These are phyloP conservation scores for Agrochola lychnidis DNA, from an alignment of 2,888 invertebrate genomes.

Conservation along the genomic window DNA sequence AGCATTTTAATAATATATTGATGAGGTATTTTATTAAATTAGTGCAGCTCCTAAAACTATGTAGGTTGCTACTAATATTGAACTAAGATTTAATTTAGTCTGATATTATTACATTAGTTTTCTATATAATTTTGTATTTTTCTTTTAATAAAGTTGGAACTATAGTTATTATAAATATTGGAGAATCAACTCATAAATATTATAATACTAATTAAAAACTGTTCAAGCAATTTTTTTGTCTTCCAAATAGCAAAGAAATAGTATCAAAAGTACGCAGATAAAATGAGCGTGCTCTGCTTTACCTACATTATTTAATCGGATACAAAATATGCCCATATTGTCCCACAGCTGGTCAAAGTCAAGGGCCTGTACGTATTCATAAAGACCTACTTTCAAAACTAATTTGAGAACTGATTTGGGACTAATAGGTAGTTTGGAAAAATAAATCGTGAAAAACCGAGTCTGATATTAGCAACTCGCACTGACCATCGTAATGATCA, in stretches of 20 bases:
- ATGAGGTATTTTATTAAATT: constrained; percentile 18
- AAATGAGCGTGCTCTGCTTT: neutral
- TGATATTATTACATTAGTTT: constrained; percentile 2
- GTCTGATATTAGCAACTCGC: neutral
- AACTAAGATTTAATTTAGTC: constrained; percentile 16
- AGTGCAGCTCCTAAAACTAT: constrained; percentile 2
- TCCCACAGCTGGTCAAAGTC: too few relatives aligned
- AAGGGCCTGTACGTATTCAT: neutral
- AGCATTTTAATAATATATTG: constrained; percentile 10
- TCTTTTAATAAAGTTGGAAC: neutral
- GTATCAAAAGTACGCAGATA: neutral
- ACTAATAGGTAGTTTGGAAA: neutral
- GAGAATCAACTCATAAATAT: neutral
- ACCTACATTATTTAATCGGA: neutral
- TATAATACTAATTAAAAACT: neutral
- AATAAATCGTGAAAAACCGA: neutral
- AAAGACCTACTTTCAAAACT: neutral
- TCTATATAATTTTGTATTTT: constrained; percentile 21
- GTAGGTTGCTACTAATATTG: constrained; percentile 5
- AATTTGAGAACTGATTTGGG: too few relatives aligned
- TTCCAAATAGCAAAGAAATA: neutral
- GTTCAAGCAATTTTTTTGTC: neutral
- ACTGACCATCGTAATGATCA: neutral
- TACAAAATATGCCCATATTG: neutral
- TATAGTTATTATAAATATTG: neutral